phyloP scores from a whole-genome alignment of 37 sponge, comb jelly and placozoan species.

The Chondrilla cf. caribensis region DNA sequence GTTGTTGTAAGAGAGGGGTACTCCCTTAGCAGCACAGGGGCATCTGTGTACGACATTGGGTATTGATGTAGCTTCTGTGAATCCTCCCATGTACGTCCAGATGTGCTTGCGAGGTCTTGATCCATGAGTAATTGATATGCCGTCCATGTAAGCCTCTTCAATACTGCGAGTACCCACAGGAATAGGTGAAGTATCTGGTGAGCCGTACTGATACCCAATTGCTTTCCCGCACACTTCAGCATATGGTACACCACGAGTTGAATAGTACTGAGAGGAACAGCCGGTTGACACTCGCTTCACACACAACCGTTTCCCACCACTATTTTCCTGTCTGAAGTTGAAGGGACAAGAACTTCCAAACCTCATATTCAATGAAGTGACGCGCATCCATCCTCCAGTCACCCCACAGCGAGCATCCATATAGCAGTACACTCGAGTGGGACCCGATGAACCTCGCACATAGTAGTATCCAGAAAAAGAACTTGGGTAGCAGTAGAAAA shows the following conservation, averaged over 20 bases:
- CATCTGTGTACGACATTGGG: neutral
- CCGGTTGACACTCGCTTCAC: neutral
- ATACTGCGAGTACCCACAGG: neutral
- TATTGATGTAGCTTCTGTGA: neutral
- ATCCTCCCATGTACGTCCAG: neutral
- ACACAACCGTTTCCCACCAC: neutral
- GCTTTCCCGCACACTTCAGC: neutral
- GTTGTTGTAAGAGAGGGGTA: neutral
- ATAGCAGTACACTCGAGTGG: neutral
- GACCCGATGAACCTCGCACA: neutral
- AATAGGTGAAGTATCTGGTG: neutral
- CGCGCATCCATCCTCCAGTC: neutral
- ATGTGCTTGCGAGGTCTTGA: neutral
- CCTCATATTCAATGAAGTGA: neutral
- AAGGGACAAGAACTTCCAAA: too few relatives aligned
- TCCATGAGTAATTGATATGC: neutral
- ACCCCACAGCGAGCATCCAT: neutral
- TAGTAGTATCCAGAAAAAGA: neutral
- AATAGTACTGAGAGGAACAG: neutral
- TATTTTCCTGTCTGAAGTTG: too few relatives aligned
- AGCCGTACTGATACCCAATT: neutral
- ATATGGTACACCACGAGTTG: neutral
- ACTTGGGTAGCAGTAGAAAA: neutral
- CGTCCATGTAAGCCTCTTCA: neutral
- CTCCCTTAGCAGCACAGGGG: neutral